Base-by-base conservation (phyloP, 2,797 vertebrate species). In the Semaprochilodus insignis region DNA sequence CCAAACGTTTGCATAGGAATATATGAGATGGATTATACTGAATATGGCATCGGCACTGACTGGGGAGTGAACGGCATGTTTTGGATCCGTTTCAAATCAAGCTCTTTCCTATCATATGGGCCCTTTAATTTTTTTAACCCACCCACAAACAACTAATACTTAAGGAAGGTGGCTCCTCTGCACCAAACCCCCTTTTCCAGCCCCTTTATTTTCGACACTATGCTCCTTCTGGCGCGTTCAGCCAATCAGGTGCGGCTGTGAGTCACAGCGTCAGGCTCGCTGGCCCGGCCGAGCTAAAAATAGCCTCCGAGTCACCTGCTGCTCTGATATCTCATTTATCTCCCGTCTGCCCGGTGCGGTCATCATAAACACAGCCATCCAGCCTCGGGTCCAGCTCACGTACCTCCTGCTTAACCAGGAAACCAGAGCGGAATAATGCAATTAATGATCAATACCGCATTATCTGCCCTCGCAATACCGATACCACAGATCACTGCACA, bases 291-390 rank as follows among this genome's bases (percentile, higher is more conserved):
- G 90, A 83, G 79, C 93, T 92, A 94, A 94, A 95, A 90, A 94
- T 95, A 95, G 91, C 82, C 82, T 79, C 79, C 87, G 86, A 90
- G 92, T 92, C 91, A 94, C 92, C 94, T 94, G 93, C 91, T 91
- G 89, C 92, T 89, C 89, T 90, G 91, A 93, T 93, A 90, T 91
- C 88, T 93, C 93, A 93, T 94, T 94, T 92, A 93, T 94, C 90
- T 93, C 88, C 89, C 90, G 89, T 94, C 93, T 93, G 84, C 85
- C 65, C 40, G n/a, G 59, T 66, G 36, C 60, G 27, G 60, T 86
- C 88, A 90, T 86, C 90, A 91, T 93, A 91, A 93, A 88, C 62
- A 65, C 62, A 65, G 92, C 94, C 88, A 94, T 94, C 90, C 73
- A 73, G 81, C 84, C 84, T 81, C 89, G 15, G 65, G 74, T 76